Percentiles rank a stretch among this genome's conserved stretches.
Conservation (phyloP, 2,797 vertebrate genomes). For the Vipera latastei region DNA sequence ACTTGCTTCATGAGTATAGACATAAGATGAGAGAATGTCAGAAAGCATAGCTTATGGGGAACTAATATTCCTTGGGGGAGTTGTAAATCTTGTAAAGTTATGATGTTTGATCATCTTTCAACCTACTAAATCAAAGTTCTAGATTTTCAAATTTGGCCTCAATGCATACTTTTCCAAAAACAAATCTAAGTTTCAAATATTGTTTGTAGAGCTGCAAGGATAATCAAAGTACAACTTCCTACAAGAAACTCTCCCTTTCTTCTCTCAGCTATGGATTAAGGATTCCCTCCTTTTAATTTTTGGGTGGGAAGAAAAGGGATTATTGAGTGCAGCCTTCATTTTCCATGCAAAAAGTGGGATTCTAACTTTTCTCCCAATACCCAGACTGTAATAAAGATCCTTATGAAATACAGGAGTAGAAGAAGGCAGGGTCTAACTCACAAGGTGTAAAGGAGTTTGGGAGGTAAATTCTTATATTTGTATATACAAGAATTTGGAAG, state of each 20-base stretch:
- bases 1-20: slow-evolving; percentile 31
- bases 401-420: neutral
- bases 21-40: neutral
- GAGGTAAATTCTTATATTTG: neutral
- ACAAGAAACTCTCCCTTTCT: neutral
- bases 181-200: neutral
- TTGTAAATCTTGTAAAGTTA: neutral
- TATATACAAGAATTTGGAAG: neutral
- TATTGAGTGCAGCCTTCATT: neutral
- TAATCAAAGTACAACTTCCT: neutral
- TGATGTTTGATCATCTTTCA: neutral
- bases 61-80: neutral
- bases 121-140: neutral
- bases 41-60: slow-evolving; percentile 7
- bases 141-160: neutral
- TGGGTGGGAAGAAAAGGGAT: neutral
- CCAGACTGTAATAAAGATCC: neutral
- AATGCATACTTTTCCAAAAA: neutral
- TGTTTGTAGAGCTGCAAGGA: neutral
- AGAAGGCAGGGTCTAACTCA: neutral
- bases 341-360: neutral
- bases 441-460: neutral
- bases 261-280: neutral
- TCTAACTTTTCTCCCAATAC: neutral
- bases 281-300: neutral